Base-by-base conservation (phyloP, 2,888 invertebrate genomes). In the Diarsia brunnea region DNA sequence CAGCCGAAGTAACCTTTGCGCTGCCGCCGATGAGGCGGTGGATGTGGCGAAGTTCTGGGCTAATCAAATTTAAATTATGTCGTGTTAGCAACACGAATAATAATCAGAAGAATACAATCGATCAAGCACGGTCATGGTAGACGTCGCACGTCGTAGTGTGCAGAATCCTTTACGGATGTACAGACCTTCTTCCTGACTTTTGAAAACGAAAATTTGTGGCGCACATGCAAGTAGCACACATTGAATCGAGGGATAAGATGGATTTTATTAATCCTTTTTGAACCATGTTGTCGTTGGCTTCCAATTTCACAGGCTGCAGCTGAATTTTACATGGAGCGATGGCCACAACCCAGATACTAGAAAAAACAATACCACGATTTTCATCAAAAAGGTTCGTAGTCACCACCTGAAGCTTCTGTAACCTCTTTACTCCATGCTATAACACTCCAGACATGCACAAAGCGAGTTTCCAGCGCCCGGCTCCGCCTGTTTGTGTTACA, bases 391-490 rank as follows among this genome's bases (percentile, higher is more conserved):
- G 55, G 24, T 24, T 11, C 12, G 12, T 12, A 12, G 14, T n/a
- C 8, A 43, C 14, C 14, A 19, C 1, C 1, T 67, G n/a, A 19
- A 31, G 10, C 70, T 84, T 84, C 80, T 82, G 67, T 1, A 0
- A 2, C 8, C n/a, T n/a, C n/a, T n/a, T n/a, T n/a, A n/a, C n/a
- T n/a, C n/a, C n/a, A n/a, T n/a, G n/a, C n/a, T n/a, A n/a, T n/a
- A n/a, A n/a, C n/a, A n/a, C n/a, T n/a, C n/a, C n/a, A n/a, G n/a
- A n/a, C n/a, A n/a, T n/a, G n/a, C n/a, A n/a, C n/a, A n/a, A n/a
- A n/a, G n/a, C n/a, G n/a, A n/a, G n/a, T n/a, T n/a, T n/a, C n/a
- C n/a, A n/a, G 31, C 31, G 31, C 31, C 31, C 31, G 31, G 31
- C 31, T 31, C 31, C 31, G 2, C 31, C 31, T 31, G 31, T 31